phyloP scores from a whole-genome alignment of 1,140 invertebrate genomes.

The Drosophila mayri region DNA sequence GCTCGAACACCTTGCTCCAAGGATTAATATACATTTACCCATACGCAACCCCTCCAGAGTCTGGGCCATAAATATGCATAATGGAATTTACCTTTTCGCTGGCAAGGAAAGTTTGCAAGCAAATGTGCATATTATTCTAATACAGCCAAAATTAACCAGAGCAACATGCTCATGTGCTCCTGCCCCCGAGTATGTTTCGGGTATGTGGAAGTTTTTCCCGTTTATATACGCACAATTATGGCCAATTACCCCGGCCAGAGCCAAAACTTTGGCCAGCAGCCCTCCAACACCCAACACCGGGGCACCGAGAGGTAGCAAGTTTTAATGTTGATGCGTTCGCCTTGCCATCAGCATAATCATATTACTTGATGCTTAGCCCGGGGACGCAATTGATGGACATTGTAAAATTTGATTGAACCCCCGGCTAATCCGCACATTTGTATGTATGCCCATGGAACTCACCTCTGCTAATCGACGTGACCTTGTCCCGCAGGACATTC shows the following conservation, averaged over 20 bases:
- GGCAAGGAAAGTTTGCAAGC: constrained; percentile 79
- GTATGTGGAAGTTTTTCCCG: constrained; percentile 63
- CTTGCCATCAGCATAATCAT: constrained; percentile 70
- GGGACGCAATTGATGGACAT: constrained; percentile 64
- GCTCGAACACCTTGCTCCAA: constrained; percentile 47
- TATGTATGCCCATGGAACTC: constrained; percentile 81
- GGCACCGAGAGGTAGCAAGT: constrained; percentile 15
- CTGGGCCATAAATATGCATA: constrained; percentile 75
- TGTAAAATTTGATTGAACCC: constrained; percentile 74
- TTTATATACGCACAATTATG: constrained; percentile 65
- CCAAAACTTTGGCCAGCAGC: constrained; percentile 43
- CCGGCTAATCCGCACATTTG: constrained; percentile 65
- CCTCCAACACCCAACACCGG: constrained; percentile 57
- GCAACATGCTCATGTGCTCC: constrained; percentile 33
- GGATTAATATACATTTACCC: constrained; percentile 27
- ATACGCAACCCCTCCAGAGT: constrained; percentile 30
- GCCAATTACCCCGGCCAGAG: constrained; percentile 51
- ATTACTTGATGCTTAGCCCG: constrained; percentile 66
- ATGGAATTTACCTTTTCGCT: constrained; percentile 70
- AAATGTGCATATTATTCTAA: constrained; percentile 80
- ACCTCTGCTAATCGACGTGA: constrained; percentile 98
- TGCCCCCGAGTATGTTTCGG: constrained; percentile 5
- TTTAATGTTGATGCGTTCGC: constrained; percentile 63
- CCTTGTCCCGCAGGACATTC: constrained; percentile 98
- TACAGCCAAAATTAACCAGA: constrained; percentile 71